Base-by-base conservation (phyloP, 2,797 vertebrate species). In the Coregonus sp. region DNA sequence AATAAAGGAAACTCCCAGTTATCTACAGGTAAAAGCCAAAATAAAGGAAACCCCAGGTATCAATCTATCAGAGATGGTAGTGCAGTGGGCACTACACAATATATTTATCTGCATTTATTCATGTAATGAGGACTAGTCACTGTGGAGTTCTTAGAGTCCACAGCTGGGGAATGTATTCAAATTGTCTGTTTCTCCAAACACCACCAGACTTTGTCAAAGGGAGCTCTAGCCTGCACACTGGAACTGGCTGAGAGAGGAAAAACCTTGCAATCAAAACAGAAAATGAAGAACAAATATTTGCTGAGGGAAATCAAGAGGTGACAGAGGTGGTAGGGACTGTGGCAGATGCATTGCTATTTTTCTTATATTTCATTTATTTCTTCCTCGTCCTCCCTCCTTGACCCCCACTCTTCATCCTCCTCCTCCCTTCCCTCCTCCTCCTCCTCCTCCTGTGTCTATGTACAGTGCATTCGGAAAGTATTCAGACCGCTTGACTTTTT, bases 271-370 rank as follows among this genome's bases (percentile, higher is more conserved):
- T 77, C 75, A 77, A 59, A 56, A 77, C 37, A 29, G 69, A 71
- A 31, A 70, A 63, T 71, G 75, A 52, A 77, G 69, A 71, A 70
- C 68, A 77, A 72, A 77, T 77, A 72, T 77, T 77, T 77, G 75
- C 56, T 0, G 75, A 52, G 70, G 50, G 15, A 66, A 75, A 72
- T 72, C 47, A 75, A 68, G 78, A 75, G 47, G 31, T 72, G 74
- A 61, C 65, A 78, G 56, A 70, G 56, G 77, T 37, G 69, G 68
- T 31, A 47, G 72, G 47, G 66, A 78, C 61, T 15, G 33, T 47
- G 6, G 47, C 29, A 56, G 9, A 67, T 72, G 54, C 72, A 63
- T 59, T 25, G 18, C 0, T 56, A 29, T 67, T 35, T 14, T 65
- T 56, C 37, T 33, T 66, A 20, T 4, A 51, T 72, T 56, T 63